Percentiles rank a stretch among this genome's conserved stretches.
Evolutionary conservation across 2,113 vertebrate genomes (phyloP).

Genomic region (Pygoscelis antarcticus): DNA sequence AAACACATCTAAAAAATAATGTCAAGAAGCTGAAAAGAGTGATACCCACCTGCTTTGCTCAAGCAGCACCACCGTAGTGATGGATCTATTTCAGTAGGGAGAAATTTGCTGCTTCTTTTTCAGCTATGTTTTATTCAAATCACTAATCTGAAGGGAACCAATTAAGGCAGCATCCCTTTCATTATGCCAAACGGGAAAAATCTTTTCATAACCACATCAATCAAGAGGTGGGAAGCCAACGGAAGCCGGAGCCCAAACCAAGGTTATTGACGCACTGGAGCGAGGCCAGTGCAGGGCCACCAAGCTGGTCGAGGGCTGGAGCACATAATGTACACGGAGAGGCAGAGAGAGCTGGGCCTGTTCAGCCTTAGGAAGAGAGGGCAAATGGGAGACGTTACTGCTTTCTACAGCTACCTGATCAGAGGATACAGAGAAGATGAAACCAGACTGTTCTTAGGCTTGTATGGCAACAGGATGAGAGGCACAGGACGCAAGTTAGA

Average conservation of each 20-base stretch:
- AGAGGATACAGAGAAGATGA: neutral
- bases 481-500: neutral
- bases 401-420: neutral
- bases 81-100: neutral
- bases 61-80: neutral
- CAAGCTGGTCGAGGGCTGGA: neutral
- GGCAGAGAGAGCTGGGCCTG: neutral
- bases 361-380: neutral
- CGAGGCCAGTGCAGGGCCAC: neutral
- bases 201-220: neutral
- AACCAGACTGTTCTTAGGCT: neutral
- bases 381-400: neutral
- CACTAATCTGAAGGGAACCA: slow-evolving; percentile 26
- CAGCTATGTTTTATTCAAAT: neutral
- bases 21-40: neutral
- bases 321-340: fast-evolving
- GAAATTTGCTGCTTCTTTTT: neutral
- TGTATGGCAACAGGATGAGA: neutral
- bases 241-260: neutral
- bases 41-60: neutral
- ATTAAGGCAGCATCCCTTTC: neutral
- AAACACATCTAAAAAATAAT: neutral
- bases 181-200: neutral
- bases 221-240: neutral
- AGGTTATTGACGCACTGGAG: neutral